Base-by-base conservation (phyloP, 2,113 vertebrate species). In the Alosa alosa region DNA sequence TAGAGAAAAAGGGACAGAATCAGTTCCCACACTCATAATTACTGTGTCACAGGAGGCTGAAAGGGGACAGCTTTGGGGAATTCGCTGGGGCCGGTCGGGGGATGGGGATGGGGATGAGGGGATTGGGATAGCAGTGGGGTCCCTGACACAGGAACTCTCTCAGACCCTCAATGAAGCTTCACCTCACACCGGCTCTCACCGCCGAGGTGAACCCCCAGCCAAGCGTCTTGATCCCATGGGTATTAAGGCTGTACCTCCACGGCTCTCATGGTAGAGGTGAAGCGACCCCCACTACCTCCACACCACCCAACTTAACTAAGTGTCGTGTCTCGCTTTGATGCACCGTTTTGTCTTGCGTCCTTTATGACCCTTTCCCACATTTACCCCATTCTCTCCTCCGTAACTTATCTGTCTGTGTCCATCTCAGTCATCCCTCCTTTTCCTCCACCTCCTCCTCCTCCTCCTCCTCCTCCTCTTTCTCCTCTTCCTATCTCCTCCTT, bases 1-100 rank as follows among this genome's bases (percentile, higher is more conserved):
- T 90, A 94, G 92, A 87, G 92, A 95, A 93, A 94, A 92, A 94
- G 94, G 92, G 90, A 93, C 87, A 89, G 89, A 94, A 94, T 95
- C 93, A 20, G 86, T 96, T 96, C 97, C 96, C 97, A 96, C 96
- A 95, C 96, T 96, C 93, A 81, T 94, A 93, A 95, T 95, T 94
- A 95, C 93, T 87, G 93, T 95, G 96, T 96, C 97, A 97, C 83
- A 1, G 92, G 93, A 94, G 96, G 94, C 95, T 95, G 94, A 95
- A 95, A 96, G 93, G 93, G 93, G 94, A 92, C 93, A 95, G 83
- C 94, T 4, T 87, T 90, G 85, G 94, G 94, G 94, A 94, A 94
- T 93, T 49, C 0, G 81, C 93, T 84, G 86, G 87, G 89, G 91
- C 94, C 90, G 87, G 91, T 91, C 86, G 84, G 47, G 82, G 90